phyloP scores from a whole-genome alignment of 1,140 invertebrate genomes.

The Drosophila arizonae region DNA sequence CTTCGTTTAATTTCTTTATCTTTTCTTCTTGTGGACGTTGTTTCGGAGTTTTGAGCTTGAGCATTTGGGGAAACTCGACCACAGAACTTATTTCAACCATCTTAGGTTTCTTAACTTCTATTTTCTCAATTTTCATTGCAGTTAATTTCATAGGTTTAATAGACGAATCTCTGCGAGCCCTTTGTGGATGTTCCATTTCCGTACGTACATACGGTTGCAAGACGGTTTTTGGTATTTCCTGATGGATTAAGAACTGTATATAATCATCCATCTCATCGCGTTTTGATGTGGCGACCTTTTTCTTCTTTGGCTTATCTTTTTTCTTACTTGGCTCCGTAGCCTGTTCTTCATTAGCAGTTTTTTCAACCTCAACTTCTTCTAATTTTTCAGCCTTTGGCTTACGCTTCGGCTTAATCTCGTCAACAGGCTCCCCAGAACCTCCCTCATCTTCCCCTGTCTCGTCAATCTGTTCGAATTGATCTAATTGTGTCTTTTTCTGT shows the following conservation, averaged over 20 bases:
- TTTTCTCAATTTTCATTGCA: slow-evolving; percentile 73
- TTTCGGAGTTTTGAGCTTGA: slow-evolving; percentile 78
- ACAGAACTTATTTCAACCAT: slow-evolving; percentile 74
- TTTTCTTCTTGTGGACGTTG: slow-evolving; percentile 82
- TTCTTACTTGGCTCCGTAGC: slow-evolving; percentile 26
- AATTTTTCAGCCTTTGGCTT: slow-evolving; percentile 54
- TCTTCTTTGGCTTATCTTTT: slow-evolving; percentile 70
- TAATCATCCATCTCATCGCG: slow-evolving; percentile 80
- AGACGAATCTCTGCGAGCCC: slow-evolving; percentile 69
- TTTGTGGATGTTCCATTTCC: slow-evolving; percentile 70
- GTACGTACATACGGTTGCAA: slow-evolving; percentile 73
- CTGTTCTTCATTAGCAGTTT: slow-evolving; percentile 35
- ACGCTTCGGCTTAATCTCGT: slow-evolving; percentile 59
- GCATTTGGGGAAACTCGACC: slow-evolving; percentile 73
- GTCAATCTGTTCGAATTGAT: slow-evolving; percentile 61
- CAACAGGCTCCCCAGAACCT: slow-evolving; percentile 55
- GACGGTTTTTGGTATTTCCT: slow-evolving; percentile 82
- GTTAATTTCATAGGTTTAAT: slow-evolving; percentile 69
- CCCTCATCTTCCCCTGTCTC: slow-evolving; percentile 61
- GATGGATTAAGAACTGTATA: slow-evolving; percentile 78
- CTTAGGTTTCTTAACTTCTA: slow-evolving; percentile 65
- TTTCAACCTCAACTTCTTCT: slow-evolving; percentile 56
- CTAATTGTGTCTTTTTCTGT: slow-evolving; percentile 64
- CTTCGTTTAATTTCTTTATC: slow-evolving; percentile 79
- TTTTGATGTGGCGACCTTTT: slow-evolving; percentile 68